Conservation (phyloP, 2,797 vertebrate genomes). For the Huso huso region DNA sequence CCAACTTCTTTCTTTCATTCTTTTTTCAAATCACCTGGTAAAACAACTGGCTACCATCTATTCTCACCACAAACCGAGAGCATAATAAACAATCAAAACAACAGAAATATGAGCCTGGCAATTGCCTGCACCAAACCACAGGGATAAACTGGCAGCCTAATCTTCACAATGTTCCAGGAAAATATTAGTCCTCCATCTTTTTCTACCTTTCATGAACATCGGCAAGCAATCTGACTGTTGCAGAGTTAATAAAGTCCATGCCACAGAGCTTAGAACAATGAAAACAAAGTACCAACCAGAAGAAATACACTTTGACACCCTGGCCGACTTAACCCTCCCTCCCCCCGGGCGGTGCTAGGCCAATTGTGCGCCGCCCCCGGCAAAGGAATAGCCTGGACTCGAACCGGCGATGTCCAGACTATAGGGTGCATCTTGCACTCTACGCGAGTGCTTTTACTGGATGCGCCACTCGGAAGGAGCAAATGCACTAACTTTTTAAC, state of each 20-base stretch:
- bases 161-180: constrained; percentile 12
- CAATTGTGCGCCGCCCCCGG: no score
- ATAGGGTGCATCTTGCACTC: no score
- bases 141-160: neutral
- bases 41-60: neutral
- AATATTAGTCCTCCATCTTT: constrained; percentile 13
- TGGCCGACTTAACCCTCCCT: no score
- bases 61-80: neutral
- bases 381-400: no score
- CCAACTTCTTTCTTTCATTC: constrained; percentile 35
- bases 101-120: neutral
- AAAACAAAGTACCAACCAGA: constrained; percentile 55
- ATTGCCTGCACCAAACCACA: neutral
- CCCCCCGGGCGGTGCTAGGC: no score
- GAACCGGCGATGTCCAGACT: no score
- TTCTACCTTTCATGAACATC: constrained; percentile 4
- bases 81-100: neutral
- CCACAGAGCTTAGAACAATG: constrained; percentile 40
- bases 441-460: no score
- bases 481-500: no score
- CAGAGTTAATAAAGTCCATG: constrained; percentile 44
- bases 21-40: constrained; percentile 8
- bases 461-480: no score
- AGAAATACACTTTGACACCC: constrained; percentile 47
- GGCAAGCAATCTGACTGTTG: constrained; percentile 28